Evolutionary conservation across 2,888 invertebrate genomes (phyloP).

Genomic region (Macrosiphum euphorbiae): DNA sequence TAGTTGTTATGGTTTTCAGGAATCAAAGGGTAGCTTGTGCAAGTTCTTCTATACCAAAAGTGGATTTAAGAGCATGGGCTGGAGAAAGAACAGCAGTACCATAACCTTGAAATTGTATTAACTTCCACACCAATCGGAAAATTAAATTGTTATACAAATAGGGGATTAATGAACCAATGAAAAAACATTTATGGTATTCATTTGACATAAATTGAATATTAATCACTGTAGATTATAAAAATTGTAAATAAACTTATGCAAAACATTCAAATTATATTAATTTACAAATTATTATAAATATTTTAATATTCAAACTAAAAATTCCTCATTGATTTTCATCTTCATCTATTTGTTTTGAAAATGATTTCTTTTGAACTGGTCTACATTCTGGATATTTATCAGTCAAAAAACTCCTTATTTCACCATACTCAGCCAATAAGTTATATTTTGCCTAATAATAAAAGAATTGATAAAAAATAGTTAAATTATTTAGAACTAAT

Average conservation of each 20-base stretch:
- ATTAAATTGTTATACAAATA: background rate
- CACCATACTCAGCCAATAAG: slow-evolving; percentile 79
- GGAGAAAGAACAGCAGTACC: slow-evolving; percentile 67
- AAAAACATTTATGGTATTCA: slow-evolving; percentile 2
- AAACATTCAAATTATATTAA: slow-evolving; percentile 31
- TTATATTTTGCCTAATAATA: slow-evolving; percentile 71
- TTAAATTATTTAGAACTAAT: slow-evolving; percentile 3
- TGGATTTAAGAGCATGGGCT: slow-evolving; percentile 70
- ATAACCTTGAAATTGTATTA: slow-evolving; percentile 16
- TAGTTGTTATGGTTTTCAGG: slow-evolving; percentile 67
- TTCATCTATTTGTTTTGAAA: slow-evolving; percentile 49
- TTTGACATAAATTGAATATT: background rate
- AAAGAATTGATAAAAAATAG: slow-evolving; percentile 28
- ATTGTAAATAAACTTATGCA: slow-evolving; percentile 42
- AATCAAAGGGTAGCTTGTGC: slow-evolving; percentile 70
- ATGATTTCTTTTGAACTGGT: slow-evolving; percentile 64
- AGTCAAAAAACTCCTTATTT: slow-evolving; percentile 80
- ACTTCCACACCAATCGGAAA: background rate
- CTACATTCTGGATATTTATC: slow-evolving; percentile 81
- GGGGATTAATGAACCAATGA: background rate
- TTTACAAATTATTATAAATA: slow-evolving; percentile 15
- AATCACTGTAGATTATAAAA: slow-evolving; percentile 48
- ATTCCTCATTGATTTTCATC: slow-evolving; percentile 31
- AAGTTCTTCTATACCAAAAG: slow-evolving; percentile 69
- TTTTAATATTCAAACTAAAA: slow-evolving; percentile 37